phyloP scores from a whole-genome alignment of 2,797 vertebrate genomes.

The Smutsia gigantea region DNA sequence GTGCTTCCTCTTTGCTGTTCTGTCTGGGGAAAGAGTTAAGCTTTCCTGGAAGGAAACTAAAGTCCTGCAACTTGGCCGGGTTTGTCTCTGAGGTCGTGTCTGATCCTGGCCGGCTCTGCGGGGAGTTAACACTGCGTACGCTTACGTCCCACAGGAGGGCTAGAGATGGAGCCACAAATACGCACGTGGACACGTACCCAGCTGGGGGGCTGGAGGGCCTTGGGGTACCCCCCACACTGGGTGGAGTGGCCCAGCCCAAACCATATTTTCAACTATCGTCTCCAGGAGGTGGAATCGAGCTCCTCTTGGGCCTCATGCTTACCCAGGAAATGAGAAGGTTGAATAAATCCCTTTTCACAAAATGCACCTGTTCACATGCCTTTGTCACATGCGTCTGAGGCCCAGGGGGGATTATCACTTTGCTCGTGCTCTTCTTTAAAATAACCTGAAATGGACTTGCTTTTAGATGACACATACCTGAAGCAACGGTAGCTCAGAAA shows the following conservation, averaged over 20 bases:
- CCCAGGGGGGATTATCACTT: accelerated
- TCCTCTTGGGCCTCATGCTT: accelerated
- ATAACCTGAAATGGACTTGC: background rate
- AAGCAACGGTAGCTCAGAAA: accelerated
- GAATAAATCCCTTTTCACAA: too few relatives aligned
- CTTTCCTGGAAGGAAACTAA: background rate
- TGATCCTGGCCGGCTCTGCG: too few relatives aligned
- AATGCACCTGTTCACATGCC: accelerated
- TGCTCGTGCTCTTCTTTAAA: accelerated
- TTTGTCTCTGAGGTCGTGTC: accelerated
- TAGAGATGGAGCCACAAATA: accelerated
- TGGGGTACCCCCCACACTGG: accelerated
- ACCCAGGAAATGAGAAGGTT: too few relatives aligned
- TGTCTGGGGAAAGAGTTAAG: too few relatives aligned
- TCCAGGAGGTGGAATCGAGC: background rate
- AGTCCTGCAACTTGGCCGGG: accelerated
- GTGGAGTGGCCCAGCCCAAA: accelerated
- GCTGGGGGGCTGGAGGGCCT: accelerated
- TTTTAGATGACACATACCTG: background rate
- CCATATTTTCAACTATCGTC: accelerated
- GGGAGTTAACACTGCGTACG: accelerated
- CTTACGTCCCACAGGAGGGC: accelerated
- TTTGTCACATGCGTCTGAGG: accelerated
- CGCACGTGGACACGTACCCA: accelerated
- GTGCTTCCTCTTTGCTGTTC: background rate